A percentile compares a stretch with the other conserved stretches of the same genome.
These are phyloP conservation scores for Popillia japonica DNA, from an alignment of 1,140 invertebrate genomes.

Conservation along the genomic window DNA sequence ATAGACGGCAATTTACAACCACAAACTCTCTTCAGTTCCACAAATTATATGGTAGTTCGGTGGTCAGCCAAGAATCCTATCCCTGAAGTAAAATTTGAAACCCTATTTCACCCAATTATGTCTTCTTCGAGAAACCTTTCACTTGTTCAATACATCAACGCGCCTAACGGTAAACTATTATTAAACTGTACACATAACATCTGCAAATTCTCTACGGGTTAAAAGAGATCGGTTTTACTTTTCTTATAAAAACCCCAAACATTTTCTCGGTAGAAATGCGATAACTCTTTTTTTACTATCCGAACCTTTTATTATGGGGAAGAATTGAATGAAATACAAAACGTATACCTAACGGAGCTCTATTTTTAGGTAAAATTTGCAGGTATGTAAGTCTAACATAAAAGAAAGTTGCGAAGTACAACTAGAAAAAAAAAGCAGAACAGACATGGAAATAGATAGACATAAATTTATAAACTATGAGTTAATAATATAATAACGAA, in stretches of 20 bases:
- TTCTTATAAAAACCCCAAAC: neutral
- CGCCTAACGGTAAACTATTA: constrained; percentile 21
- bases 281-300: constrained; percentile 16
- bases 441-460: neutral
- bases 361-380: neutral
- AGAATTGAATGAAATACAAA: constrained; percentile 18
- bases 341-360: neutral
- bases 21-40: neutral
- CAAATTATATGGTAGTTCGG: constrained; percentile 7
- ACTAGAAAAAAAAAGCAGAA: neutral
- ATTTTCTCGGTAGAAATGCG: neutral
- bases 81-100: neutral
- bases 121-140: constrained; percentile 4
- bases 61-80: neutral
- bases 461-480: neutral
- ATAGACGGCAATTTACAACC: neutral
- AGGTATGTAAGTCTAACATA: neutral
- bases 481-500: neutral
- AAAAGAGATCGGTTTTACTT: constrained; percentile 17
- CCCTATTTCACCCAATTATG: constrained; percentile 8
- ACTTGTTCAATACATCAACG: neutral
- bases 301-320: neutral
- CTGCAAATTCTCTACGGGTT: neutral
- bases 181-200: neutral
- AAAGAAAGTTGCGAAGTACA: neutral